Evolutionary conservation across 1,140 invertebrate genomes (phyloP), one percentile per base, ranked within the genome.

Genomic region (Drosophila insularis): DNA sequence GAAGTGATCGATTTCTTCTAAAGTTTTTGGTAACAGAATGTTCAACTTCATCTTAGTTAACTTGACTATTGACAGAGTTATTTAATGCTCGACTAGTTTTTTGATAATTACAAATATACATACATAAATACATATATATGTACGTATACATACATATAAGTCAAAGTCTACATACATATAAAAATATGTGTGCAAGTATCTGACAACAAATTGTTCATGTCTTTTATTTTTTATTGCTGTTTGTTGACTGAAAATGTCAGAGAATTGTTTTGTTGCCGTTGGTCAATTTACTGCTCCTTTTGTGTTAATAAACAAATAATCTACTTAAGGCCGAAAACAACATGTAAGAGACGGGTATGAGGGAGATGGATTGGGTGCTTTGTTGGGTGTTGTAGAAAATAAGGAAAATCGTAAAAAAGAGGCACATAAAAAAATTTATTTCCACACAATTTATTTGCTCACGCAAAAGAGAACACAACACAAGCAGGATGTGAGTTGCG

Each of bases 291-390:
- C 63, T 46, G 56, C 27, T 53, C 67, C 80, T 80, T 84, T 84
- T 84, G 80, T 84, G 81, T 84, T 85, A 85, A 84, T 84, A 84
- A 84, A 84, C 81, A 84, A 84, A 84, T 84, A 84, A 84, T 84
- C 81, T 84, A 85, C 81, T 84, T 84, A 85, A 82, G 80, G 72
- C 66, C 50, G 76, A 80, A 68, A 84, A 84, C 79, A 82, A 81
- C 53, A 73, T 13, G 68, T 32, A 68, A 63, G 5, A 32, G 19
- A 14, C n/a, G 40, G 14, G 40, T 5, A 14, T 43, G 2, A 17
- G 43, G 14, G 2, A 10, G 43, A 17, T 23, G 19, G 53, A 5
- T 54, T 21, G 27, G 27, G 27, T 5, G 27, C 27, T 27, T 27
- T 5, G 27, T 5, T 5, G 27, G 27, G 27, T 27, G 11, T n/a